Base-by-base conservation (phyloP, 2,113 vertebrate species). In the Hypanus sabinus region DNA sequence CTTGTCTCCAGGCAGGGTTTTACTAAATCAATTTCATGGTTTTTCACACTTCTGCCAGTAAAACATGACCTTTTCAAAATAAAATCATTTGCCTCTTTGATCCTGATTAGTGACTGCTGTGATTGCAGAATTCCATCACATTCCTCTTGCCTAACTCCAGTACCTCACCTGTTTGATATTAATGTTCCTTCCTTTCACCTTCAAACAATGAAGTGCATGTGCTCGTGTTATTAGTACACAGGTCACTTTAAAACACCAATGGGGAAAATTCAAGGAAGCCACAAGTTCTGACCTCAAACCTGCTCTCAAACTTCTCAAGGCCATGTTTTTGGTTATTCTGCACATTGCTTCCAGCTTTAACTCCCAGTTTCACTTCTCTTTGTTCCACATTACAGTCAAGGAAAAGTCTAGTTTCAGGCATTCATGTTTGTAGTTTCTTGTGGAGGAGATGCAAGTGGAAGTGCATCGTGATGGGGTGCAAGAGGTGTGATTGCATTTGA, bases 1-100 rank as follows among this genome's bases (percentile, higher is more conserved):
- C 91, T 27, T 46, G 46, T 73, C 68, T 73, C 38, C 70, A 73
- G 38, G 70, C 68, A 75, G 68, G 33, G 68, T 73, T 73, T 93
- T 73, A 38, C 38, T 93, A 70, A 93, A 93, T 75, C 70, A 93
- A 93, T 93, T 93, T 93, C 91, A 93, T 93, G 91, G 91, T 75
- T 38, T 75, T 93, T 93, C 70, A 93, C 68, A 93, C 91, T 93
- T 93, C 36, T 73, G 91, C 91, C 70, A 93, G 91, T 93, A 93
- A 93, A 93, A 93, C 55, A 73, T 93, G 91, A 93, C 91, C 91
- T 93, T 93, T 93, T 73, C 91, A 93, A 93, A 93, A 93, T 93
- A 93, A 93, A 93, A 93, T 93, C 46, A 71, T 93, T 73, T 93
- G 10, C 68, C 91, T 73, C 91, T 93, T 93, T 93, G 91, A 93